Percentiles rank a stretch among this genome's conserved stretches.
Conservation (phyloP, 92 coral and sea anemone genomes). For the Epizoanthus fatuus region DNA sequence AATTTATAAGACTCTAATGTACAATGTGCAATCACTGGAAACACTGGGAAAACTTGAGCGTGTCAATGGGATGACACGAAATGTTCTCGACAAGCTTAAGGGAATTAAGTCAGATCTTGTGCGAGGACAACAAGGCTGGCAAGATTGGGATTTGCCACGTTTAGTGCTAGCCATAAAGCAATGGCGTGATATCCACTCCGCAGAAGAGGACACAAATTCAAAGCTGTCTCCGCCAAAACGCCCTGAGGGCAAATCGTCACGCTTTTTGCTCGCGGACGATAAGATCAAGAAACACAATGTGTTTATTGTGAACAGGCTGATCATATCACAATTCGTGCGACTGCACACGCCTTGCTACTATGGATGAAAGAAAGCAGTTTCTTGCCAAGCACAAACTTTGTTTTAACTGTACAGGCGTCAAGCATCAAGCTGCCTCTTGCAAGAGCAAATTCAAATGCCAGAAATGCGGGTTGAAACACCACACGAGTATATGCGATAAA, state of each 20-base stretch:
- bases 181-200: conserved; percentile 40
- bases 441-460: too few relatives aligned
- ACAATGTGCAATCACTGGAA: conserved; percentile 52
- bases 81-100: conserved; percentile 20
- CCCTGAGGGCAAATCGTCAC: conserved; percentile 20
- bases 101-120: conserved; percentile 41
- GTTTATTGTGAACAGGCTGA: conserved; percentile 46
- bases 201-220: not conserved
- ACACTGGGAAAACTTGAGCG: conserved; percentile 34
- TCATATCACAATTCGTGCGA: conserved; percentile 4
- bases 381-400: too few relatives aligned
- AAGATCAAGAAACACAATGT: conserved; percentile 2
- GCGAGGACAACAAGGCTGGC: conserved; percentile 22
- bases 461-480: too few relatives aligned
- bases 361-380: too few relatives aligned
- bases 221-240: not conserved
- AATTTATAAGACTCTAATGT: conserved; percentile 14
- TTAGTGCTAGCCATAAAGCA: not conserved
- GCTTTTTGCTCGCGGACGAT: conserved; percentile 17
- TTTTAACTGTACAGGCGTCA: too few relatives aligned
- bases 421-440: too few relatives aligned
- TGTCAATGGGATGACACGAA: conserved; percentile 8
- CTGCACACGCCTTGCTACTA: too few relatives aligned
- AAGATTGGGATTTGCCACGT: conserved; percentile 27
- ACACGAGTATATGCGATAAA: too few relatives aligned